Base-by-base conservation (phyloP, 1,140 invertebrate species). In the Drosophila teissieri region DNA sequence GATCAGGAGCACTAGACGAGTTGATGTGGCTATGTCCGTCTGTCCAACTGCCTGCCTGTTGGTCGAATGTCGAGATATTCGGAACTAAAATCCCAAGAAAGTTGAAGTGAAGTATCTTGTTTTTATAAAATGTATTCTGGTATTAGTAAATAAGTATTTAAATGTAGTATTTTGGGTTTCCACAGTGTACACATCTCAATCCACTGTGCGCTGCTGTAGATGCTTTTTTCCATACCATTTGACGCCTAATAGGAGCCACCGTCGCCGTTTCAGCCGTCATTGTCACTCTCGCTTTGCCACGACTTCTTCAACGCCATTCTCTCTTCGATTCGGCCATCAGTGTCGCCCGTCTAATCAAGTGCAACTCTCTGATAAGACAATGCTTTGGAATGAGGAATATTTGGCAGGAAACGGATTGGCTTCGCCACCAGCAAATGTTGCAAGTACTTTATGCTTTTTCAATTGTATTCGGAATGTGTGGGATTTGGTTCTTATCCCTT, bases 141-240 rank as follows among this genome's bases (percentile, higher is more conserved):
- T 19, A 19, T 1, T 19, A 19, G 19, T 19, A 19, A 19, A 19
- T 19, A 1, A 19, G 19, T 19, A 19, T 19, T 19, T 19, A 19
- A 19, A 19, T 19, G 19, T 19, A 19, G 19, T 1, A 19, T 2
- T 24, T 22, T 24, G 3, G 0, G 22, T 24, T 24, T 24, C 27
- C 27, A 40, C 5, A n/a, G n/a, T 39, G 1, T 0, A 11, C n/a
- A 1, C 4, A n/a, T 5, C 5, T 14, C 5, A 2, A 5, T 1
- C 63, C 65, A 82, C 70, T 73, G 64, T 73, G 44, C 61, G 5
- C 5, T 55, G 39, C 39, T 44, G 46, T 42, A 40, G 56, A 53
- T 67, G 75, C 80, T 42, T 76, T 86, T 81, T 79, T 53, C 62
- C 85, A 56, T 78, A 65, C 83, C 82, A 86, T 86, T 77, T 82